A percentile compares a stretch with the other conserved stretches of the same genome.
Conservation (phyloP, 1,140 invertebrate genomes). For the Alviniconcha marisindica region DNA sequence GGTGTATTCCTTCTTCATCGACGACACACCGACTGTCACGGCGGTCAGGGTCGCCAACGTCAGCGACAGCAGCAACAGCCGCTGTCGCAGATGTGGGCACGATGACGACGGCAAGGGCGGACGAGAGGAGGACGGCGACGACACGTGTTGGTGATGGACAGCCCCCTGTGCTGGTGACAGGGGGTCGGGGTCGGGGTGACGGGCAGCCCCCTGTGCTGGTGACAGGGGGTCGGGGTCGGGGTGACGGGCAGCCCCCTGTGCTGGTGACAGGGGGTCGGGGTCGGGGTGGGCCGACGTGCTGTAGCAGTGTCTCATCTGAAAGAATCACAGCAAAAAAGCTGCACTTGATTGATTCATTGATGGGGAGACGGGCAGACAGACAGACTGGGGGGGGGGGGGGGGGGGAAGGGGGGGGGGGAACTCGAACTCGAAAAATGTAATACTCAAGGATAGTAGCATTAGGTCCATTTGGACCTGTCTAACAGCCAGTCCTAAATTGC, state of each 20-base stretch:
- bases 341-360: not conserved
- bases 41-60: slow-evolving; percentile 16
- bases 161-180: no score
- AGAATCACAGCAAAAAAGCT: not conserved
- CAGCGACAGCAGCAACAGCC: slow-evolving; percentile 23
- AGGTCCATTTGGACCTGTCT: no score
- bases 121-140: not conserved
- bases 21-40: slow-evolving; percentile 30
- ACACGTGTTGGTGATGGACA: not conserved
- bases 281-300: not conserved
- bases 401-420: no score
- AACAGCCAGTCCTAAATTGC: no score
- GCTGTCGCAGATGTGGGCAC: not conserved
- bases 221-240: no score
- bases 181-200: not conserved
- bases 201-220: not conserved
- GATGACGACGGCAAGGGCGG: slow-evolving; percentile 9
- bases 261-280: not conserved
- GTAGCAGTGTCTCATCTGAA: not conserved
- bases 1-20: slow-evolving; percentile 3
- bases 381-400: no score
- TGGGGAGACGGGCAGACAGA: no score
- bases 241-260: not conserved
- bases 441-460: no score
- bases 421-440: no score